Conservation (phyloP, 53 echinoderm and acorn worm genomes). For the Echinarachnius parma region DNA sequence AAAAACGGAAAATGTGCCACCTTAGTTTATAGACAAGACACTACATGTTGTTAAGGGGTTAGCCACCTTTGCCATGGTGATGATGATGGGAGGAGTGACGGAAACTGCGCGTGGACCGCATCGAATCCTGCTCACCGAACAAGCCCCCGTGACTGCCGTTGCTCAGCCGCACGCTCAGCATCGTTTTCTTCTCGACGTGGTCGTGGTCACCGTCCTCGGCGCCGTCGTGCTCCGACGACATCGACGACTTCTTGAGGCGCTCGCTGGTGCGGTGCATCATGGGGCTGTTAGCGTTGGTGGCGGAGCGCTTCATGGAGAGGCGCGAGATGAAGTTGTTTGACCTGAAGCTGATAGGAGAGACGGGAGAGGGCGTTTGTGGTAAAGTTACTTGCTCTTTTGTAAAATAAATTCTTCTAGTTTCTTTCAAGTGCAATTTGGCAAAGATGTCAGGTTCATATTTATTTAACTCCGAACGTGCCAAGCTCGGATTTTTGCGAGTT, state of each 20-base stretch:
- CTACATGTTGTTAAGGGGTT: too few relatives aligned
- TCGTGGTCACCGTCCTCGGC: slow-evolving; percentile 68
- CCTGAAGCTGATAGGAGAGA: slow-evolving; percentile 94
- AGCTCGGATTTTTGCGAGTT: too few relatives aligned
- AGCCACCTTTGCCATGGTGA: slow-evolving; percentile 44
- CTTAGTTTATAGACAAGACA: too few relatives aligned
- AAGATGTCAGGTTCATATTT: too few relatives aligned
- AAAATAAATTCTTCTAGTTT: too few relatives aligned
- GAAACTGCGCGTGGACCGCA: slow-evolving; percentile 65
- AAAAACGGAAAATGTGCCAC: too few relatives aligned
- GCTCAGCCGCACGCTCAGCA: slow-evolving; percentile 56
- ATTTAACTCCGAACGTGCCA: too few relatives aligned
- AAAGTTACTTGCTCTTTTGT: too few relatives aligned
- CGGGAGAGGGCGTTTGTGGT: too few relatives aligned
- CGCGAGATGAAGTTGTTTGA: slow-evolving; percentile 93
- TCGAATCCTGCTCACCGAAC: slow-evolving; percentile 78
- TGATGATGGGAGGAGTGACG: slow-evolving; percentile 48
- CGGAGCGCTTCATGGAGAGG: slow-evolving; percentile 89
- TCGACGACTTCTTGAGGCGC: slow-evolving; percentile 67
- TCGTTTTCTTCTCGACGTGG: slow-evolving; percentile 76
- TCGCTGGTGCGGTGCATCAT: slow-evolving; percentile 94
- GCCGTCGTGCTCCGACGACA: slow-evolving; percentile 53
- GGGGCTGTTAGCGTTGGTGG: slow-evolving; percentile 76
- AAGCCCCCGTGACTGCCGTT: slow-evolving; percentile 55
- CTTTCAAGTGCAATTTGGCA: too few relatives aligned